Conservation (phyloP, 2,113 vertebrate genomes). For the Ceuthmochares aereus region DNA sequence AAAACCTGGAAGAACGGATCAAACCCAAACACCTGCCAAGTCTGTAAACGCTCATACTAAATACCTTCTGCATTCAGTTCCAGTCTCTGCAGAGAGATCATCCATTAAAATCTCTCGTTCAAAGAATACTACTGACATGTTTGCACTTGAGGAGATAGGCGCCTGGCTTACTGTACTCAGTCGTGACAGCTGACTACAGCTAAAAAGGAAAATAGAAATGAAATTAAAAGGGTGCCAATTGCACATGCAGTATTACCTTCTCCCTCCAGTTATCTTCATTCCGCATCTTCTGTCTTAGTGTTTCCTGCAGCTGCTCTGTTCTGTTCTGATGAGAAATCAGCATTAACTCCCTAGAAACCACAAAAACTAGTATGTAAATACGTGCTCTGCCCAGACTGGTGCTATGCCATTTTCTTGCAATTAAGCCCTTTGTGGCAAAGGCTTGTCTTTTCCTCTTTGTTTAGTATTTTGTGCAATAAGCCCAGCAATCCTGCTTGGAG, state of each 20-base stretch:
- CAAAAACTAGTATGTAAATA: slow-evolving; percentile 21
- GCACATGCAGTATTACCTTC: slow-evolving; percentile 76
- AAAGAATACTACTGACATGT: neutral
- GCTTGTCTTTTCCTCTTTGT: neutral
- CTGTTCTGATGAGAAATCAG: slow-evolving; percentile 79
- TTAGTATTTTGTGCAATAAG: neutral
- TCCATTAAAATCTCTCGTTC: neutral
- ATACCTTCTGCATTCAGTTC: neutral
- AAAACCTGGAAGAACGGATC: neutral
- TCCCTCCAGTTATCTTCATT: slow-evolving; percentile 77
- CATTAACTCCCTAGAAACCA: slow-evolving; percentile 80
- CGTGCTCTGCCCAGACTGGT: neutral
- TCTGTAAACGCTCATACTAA: neutral
- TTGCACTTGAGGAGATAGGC: neutral
- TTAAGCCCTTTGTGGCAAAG: neutral
- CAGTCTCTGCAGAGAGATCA: neutral
- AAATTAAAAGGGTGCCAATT: neutral
- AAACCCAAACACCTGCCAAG: neutral
- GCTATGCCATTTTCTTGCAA: neutral
- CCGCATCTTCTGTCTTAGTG: slow-evolving; percentile 74
- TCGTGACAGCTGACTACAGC: neutral
- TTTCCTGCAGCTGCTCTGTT: slow-evolving; percentile 81
- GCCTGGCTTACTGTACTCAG: neutral
- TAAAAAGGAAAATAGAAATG: neutral
- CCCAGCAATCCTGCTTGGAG: neutral